Base-by-base conservation (phyloP, 2,888 invertebrate genomes). In the Bellardia pandia region DNA sequence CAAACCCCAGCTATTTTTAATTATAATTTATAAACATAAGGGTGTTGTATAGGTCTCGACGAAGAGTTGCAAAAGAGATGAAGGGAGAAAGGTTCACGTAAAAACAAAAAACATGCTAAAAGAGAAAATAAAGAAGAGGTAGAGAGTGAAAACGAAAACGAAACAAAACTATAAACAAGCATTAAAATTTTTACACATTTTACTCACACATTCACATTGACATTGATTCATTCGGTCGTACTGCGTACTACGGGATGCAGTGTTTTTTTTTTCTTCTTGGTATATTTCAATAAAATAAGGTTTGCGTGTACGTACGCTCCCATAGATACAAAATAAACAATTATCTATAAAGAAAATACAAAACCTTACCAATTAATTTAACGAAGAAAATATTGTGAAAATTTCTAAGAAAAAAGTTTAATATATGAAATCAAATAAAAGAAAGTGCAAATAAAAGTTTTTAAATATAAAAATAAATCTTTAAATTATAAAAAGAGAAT, bases 11-110 rank as follows among this genome's bases (percentile, higher is more conserved):
- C 23, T 48, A 53, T 64, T 64, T 72, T 62, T 82, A 58, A 69
- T 82, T 75, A 82, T 60, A 58, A 58, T 60, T 82, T 75, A 82
- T 60, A 58, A 75, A 68, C 58, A 75, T 75, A 75, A 75, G 81
- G 66, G 68, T 75, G 53, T 60, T 62, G 33, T 75, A 56, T 66
- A 6, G 30, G 53, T 68, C 45, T 56, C 68, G 11, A 33, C 8
- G 0, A 11, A 16, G 58, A 37, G 37, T 2, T 7, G 7, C 14
- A 64, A 66, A 8, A 66, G 66, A 66, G 66, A 69, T 33, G 69
- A 30, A 37, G 48, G 6, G 1, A 13, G 6, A 53, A 9, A 62
- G n/a, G 42, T 23, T 23, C 1, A 11, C 5, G 6, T 11, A 0
- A n/a, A 2, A n/a, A n/a, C 14, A 30, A 33, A 33, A 33, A 2